Percentiles rank a stretch among this genome's conserved stretches.
Conservation (phyloP, 2,888 invertebrate genomes). For the Steinernema scapterisci region DNA sequence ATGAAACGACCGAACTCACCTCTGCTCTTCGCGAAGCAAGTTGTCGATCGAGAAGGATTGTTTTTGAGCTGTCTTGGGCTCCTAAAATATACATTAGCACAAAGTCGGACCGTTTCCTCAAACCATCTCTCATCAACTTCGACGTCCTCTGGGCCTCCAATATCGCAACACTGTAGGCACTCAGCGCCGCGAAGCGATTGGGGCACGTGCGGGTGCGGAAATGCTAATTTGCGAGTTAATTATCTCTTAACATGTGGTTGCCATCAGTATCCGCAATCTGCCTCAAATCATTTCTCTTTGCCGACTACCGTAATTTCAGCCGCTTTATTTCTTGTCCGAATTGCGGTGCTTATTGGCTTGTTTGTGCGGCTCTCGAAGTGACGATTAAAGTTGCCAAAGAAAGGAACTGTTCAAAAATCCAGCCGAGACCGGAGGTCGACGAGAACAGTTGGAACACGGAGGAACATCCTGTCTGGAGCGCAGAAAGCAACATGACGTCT, state of each 20-base stretch:
- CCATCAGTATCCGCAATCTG: slow-evolving; percentile 30
- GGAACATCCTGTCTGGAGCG: neutral
- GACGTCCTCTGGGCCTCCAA: neutral
- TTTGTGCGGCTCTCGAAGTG: too few species aligned
- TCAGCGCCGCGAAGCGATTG: slow-evolving; percentile 1
- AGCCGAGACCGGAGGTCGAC: neutral
- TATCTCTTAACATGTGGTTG: slow-evolving; percentile 31
- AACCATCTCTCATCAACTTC: neutral
- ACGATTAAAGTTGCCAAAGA: too few species aligned
- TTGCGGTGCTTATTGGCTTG: neutral
- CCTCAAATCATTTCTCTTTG: neutral
- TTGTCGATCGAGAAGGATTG: slow-evolving; percentile 6
- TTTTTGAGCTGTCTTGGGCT: neutral
- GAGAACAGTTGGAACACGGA: neutral
- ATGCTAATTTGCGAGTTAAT: slow-evolving; percentile 30
- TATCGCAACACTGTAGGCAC: slow-evolving; percentile 31
- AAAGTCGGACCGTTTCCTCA: neutral
- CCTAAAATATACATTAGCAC: neutral
- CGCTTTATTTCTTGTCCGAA: neutral
- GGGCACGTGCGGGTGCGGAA: slow-evolving; percentile 25
- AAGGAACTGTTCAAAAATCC: neutral
- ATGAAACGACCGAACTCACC: neutral
- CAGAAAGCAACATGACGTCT: neutral
- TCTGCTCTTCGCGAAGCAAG: neutral
- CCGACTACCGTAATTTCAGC: slow-evolving; percentile 4